Conservation (phyloP, 2,888 invertebrate genomes). For the Athalia circularis region DNA sequence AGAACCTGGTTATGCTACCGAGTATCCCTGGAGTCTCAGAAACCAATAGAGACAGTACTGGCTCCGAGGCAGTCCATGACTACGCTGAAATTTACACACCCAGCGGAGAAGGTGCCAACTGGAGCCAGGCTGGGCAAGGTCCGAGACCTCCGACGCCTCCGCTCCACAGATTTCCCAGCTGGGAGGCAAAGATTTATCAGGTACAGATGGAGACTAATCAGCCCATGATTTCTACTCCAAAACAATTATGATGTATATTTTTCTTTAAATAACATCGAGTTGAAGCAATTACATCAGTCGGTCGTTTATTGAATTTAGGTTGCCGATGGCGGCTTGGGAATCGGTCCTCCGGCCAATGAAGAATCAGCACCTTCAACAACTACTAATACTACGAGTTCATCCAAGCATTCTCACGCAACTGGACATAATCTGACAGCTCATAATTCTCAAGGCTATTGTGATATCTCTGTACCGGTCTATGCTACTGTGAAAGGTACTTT, state of each 20-base stretch:
- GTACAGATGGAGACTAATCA: slow-evolving; percentile 73
- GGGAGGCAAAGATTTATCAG: slow-evolving; percentile 98
- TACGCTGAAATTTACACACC: slow-evolving; percentile 97
- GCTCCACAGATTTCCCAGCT: slow-evolving; percentile 91
- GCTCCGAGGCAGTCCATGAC: slow-evolving; percentile 83
- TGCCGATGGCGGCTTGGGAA: slow-evolving; percentile 71
- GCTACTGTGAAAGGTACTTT: slow-evolving; percentile 90
- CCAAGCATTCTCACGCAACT: slow-evolving; percentile 71
- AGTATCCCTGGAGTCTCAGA: slow-evolving; percentile 68
- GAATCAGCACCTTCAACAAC: slow-evolving; percentile 68
- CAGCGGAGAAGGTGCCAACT: slow-evolving; percentile 82
- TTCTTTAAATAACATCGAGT: neutral
- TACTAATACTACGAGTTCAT: slow-evolving; percentile 69
- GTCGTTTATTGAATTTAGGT: slow-evolving; percentile 59
- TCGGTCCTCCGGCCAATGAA: slow-evolving; percentile 69
- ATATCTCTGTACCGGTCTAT: slow-evolving; percentile 95
- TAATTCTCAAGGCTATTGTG: slow-evolving; percentile 88
- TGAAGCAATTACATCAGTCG: neutral
- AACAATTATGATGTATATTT: neutral
- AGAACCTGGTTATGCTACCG: slow-evolving; percentile 76
- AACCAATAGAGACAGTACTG: slow-evolving; percentile 67
- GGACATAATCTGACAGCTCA: slow-evolving; percentile 71
- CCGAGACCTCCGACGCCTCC: slow-evolving; percentile 91
- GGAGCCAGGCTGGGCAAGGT: slow-evolving; percentile 76
- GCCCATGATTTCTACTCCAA: too few species aligned